A percentile compares a stretch with the other conserved stretches of the same genome.
Conservation (phyloP, 2,113 vertebrate genomes). For the Gnathonemus echidnorhynchus region DNA sequence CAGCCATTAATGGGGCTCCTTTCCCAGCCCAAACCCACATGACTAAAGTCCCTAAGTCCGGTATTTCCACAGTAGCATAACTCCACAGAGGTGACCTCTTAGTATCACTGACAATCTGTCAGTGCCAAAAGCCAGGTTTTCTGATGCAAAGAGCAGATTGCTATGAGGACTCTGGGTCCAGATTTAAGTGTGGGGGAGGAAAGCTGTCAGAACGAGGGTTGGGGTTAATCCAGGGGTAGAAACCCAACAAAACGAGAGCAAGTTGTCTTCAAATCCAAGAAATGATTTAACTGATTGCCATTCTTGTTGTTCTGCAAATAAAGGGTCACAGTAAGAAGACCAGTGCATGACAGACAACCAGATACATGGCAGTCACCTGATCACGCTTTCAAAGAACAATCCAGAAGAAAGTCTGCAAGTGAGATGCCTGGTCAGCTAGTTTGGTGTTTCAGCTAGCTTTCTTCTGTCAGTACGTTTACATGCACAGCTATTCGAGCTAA, state of each 20-base stretch:
- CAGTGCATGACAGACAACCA: background rate
- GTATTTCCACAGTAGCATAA: background rate
- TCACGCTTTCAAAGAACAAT: background rate
- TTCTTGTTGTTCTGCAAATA: background rate
- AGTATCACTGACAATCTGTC: background rate
- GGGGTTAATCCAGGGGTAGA: background rate
- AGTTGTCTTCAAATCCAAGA: background rate
- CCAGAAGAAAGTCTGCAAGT: background rate
- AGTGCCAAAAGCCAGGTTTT: background rate
- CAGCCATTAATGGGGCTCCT: background rate
- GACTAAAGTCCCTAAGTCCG: background rate
- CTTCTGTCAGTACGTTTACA: background rate
- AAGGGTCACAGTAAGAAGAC: background rate
- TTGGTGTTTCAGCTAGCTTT: background rate
- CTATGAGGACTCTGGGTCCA: background rate
- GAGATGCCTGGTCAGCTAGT: background rate
- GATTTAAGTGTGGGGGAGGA: background rate
- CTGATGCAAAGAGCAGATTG: background rate
- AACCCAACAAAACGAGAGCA: background rate
- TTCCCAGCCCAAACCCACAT: background rate
- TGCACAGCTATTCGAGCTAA: too few relatives aligned
- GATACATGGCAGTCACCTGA: background rate
- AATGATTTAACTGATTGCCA: background rate
- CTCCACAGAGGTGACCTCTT: background rate
- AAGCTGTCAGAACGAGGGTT: background rate